These are phyloP conservation scores for Rhopalosiphum maidis DNA, from an alignment of 1,140 invertebrate species.

Conservation along the genomic window DNA sequence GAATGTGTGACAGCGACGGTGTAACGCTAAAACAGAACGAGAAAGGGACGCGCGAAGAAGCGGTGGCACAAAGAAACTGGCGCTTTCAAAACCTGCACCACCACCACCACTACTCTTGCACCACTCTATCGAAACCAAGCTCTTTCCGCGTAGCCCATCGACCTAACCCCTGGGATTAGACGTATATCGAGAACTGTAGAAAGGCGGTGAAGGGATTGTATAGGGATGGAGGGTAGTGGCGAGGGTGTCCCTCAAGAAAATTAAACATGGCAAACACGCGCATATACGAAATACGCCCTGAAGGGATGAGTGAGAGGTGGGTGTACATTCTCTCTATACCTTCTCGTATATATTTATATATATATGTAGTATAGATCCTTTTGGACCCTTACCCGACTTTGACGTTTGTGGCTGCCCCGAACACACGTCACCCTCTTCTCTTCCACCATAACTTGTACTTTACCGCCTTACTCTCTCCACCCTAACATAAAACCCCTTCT, in stretches of 20 bases:
- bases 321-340: slow-evolving; percentile 28
- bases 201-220: not conserved
- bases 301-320: slow-evolving; percentile 27
- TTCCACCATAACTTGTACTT: not conserved
- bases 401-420: slow-evolving; percentile 55
- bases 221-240: not conserved
- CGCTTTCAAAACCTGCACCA: not conserved
- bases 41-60: slow-evolving; percentile 45
- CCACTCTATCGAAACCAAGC: not conserved
- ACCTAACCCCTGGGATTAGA: slow-evolving; percentile 46
- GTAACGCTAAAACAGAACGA: slow-evolving; percentile 32
- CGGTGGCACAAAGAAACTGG: slow-evolving; percentile 53
- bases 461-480: not conserved
- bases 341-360: slow-evolving; percentile 21
- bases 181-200: not conserved
- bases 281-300: slow-evolving; percentile 45
- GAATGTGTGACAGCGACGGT: slow-evolving; percentile 37
- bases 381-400: slow-evolving; percentile 58
- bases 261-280: slow-evolving; percentile 56
- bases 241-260: slow-evolving; percentile 56
- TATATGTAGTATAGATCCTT: slow-evolving; percentile 39
- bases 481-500: not conserved
- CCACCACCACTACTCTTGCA: not conserved
- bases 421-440: slow-evolving; percentile 48
- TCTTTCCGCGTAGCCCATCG: not conserved